phyloP scores from a whole-genome alignment of 2,797 vertebrate species.

The Ctenopoma multispine region DNA sequence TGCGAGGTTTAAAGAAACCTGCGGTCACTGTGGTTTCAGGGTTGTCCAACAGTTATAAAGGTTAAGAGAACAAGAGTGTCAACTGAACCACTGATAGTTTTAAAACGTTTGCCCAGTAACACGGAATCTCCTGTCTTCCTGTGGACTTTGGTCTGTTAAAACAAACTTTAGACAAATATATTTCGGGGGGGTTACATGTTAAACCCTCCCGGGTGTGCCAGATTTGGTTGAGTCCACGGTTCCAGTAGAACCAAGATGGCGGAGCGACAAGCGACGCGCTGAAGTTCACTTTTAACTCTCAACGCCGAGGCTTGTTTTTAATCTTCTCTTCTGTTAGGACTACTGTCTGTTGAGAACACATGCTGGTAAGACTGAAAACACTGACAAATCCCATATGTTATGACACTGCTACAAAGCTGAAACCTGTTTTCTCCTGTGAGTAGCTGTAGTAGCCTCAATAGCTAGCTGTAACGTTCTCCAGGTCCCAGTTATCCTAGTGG shows the following conservation, averaged over 20 bases:
- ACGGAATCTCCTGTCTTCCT: rapidly evolving
- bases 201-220: constrained; percentile 6
- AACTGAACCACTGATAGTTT: not conserved
- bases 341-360: no score
- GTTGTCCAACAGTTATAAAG: not conserved
- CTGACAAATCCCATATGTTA: not conserved
- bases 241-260: constrained; percentile 74
- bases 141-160: constrained; percentile 8
- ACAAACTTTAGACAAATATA: not conserved
- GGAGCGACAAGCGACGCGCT: constrained; percentile 25
- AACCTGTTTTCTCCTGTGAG: constrained; percentile 11
- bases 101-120: rapidly evolving
- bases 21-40: not conserved
- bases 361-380: constrained; percentile 29
- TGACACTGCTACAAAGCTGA: not conserved
- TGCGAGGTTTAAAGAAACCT: not conserved
- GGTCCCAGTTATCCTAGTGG: constrained; percentile 6
- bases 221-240: constrained; percentile 55
- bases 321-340: not conserved
- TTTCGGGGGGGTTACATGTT: not conserved
- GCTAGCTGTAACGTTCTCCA: constrained; percentile 43
- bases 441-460: constrained; percentile 29
- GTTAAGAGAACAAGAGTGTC: not conserved
- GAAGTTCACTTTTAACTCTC: constrained; percentile 66
- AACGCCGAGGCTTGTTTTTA: not conserved